Evolutionary conservation across 2,888 invertebrate species (phyloP).

Genomic region (Lottia gigantea): DNA sequence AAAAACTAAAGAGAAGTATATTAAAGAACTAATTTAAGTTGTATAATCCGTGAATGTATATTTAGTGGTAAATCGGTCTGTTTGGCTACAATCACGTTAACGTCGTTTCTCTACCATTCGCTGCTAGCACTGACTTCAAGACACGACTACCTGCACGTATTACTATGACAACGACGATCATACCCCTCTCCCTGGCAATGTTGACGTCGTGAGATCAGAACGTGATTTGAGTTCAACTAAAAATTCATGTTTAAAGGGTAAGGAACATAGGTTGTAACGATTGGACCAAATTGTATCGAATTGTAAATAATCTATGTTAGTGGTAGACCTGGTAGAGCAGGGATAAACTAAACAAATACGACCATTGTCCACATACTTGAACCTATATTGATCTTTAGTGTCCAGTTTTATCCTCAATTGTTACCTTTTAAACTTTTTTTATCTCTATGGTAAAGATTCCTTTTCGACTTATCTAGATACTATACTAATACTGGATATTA

Average conservation of each 20-base stretch:
- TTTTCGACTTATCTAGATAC: too few relatives aligned
- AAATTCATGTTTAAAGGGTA: too few relatives aligned
- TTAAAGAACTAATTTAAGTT: not conserved
- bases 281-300: too few relatives aligned
- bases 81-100: conserved; percentile 2
- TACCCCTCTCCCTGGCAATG: not conserved
- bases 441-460: too few relatives aligned
- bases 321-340: not conserved
- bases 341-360: not conserved
- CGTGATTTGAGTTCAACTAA: not conserved
- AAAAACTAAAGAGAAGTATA: not conserved
- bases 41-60: not conserved
- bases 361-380: not conserved
- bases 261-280: too few relatives aligned
- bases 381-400: too few relatives aligned
- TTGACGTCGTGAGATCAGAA: not conserved
- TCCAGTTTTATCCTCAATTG: too few relatives aligned
- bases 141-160: not conserved
- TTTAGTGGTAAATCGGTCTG: conserved; percentile 4
- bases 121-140: not conserved
- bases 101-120: not conserved
- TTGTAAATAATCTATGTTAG: not conserved
- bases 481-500: too few relatives aligned
- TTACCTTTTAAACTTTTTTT: too few relatives aligned
- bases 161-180: conserved; percentile 1